Conservation (phyloP, 2,797 vertebrate species). For the Alosa sapidissima region DNA sequence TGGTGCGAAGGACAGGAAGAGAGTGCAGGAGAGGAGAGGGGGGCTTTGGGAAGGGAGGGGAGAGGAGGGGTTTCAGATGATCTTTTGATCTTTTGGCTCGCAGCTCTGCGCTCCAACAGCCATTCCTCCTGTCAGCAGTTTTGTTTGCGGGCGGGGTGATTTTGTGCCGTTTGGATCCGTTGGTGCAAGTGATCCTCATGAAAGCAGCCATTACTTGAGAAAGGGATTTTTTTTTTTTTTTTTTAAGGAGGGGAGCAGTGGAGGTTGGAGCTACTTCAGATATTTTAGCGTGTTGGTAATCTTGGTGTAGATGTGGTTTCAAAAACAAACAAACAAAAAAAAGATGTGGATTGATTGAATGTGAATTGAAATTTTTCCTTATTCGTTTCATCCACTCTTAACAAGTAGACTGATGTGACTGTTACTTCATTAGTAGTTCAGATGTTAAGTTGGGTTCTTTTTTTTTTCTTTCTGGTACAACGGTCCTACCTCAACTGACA, state of each 20-base stretch:
- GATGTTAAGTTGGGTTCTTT: neutral
- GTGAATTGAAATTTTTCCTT: constrained; percentile 58
- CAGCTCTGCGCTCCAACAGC: neutral
- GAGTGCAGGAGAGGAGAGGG: constrained; percentile 36
- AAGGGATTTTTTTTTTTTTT: constrained; percentile 57
- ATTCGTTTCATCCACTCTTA: constrained; percentile 63
- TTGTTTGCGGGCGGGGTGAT: constrained; percentile 38
- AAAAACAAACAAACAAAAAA: constrained; percentile 40
- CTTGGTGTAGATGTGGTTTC: constrained; percentile 65
- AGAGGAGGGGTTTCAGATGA: constrained; percentile 47
- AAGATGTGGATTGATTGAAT: constrained; percentile 69
- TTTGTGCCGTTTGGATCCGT: constrained; percentile 57
- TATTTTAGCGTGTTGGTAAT: constrained; percentile 64
- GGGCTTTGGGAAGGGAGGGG: constrained; percentile 47
- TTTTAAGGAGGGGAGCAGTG: constrained; percentile 35
- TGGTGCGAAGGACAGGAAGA: constrained; percentile 47
- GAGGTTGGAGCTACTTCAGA: constrained; percentile 62
- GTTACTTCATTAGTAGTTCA: constrained; percentile 75
- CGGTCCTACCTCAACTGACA: constrained; percentile 82
- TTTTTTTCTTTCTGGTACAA: constrained; percentile 76
- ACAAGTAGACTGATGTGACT: constrained; percentile 76
- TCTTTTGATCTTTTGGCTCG: constrained; percentile 20
- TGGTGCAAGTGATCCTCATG: constrained; percentile 62
- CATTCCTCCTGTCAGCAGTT: constrained; percentile 45
- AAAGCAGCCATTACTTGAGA: constrained; percentile 56